These are phyloP conservation scores for Sclerodermus sp. DNA, from an alignment of 2,888 invertebrate species.

Conservation along the genomic window DNA sequence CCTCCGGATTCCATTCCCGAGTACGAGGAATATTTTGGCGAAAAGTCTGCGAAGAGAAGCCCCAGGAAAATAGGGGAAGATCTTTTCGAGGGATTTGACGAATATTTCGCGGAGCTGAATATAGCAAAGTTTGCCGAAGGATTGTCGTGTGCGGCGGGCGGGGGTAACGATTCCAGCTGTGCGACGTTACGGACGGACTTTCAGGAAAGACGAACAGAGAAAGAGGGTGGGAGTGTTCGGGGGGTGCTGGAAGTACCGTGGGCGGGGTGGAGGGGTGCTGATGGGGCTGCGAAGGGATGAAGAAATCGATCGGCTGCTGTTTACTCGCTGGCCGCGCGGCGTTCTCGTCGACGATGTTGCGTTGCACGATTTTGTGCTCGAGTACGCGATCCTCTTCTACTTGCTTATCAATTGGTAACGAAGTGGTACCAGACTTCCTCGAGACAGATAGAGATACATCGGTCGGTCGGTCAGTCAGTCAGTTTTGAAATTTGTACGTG, in stretches of 20 bases:
- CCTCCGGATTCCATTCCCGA: no score
- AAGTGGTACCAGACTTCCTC: neutral
- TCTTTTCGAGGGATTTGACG: no score
- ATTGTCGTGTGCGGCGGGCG: neutral
- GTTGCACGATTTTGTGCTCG: conserved; percentile 30
- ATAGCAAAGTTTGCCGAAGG: no score
- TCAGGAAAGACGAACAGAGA: no score
- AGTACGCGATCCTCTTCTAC: conserved; percentile 26
- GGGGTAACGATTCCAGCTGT: conserved; percentile 11
- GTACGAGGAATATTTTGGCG: no score
- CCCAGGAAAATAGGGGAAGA: neutral
- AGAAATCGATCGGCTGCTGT: conserved; percentile 33
- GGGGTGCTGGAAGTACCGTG: conserved; percentile 10
- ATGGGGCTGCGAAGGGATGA: neutral
- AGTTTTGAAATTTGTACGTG: no score
- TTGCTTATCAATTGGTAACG: no score
- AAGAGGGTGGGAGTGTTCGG: neutral
- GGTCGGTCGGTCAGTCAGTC: no score
- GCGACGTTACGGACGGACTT: neutral
- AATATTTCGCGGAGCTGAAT: no score
- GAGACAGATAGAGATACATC: neutral
- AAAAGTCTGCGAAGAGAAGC: neutral
- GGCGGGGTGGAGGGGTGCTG: neutral
- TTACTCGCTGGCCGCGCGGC: conserved; percentile 31
- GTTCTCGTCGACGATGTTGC: conserved; percentile 12